Conservation (phyloP, 2,888 invertebrate species). For the Pterostichus madidus region DNA sequence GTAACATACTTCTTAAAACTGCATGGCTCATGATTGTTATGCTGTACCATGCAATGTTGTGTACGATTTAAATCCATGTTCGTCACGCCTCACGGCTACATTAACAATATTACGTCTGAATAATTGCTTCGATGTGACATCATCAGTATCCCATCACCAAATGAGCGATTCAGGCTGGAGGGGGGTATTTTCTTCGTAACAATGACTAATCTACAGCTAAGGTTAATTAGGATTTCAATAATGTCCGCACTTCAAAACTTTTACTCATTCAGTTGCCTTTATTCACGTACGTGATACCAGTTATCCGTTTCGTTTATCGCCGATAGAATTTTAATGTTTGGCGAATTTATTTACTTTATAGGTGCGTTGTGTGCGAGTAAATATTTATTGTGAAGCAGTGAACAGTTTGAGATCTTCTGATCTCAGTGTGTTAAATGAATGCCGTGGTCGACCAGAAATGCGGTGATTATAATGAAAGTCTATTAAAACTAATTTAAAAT, state of each 20-base stretch:
- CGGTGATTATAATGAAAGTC: conserved; percentile 67
- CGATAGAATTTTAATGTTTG: conserved; percentile 16
- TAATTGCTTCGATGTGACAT: conserved; percentile 55
- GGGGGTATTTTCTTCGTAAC: conserved; percentile 45
- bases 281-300: conserved; percentile 25
- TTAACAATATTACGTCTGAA: conserved; percentile 58
- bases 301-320: not conserved
- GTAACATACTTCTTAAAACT: conserved; percentile 34
- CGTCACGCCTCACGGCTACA: conserved; percentile 50
- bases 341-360: conserved; percentile 30
- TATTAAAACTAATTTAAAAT: conserved; percentile 67
- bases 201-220: conserved; percentile 64
- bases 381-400: conserved; percentile 34
- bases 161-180: conserved; percentile 18
- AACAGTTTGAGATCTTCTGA: conserved; percentile 62
- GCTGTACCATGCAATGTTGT: conserved; percentile 37
- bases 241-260: conserved; percentile 38
- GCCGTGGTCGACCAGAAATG: conserved; percentile 63
- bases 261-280: conserved; percentile 24
- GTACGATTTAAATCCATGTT: conserved; percentile 44
- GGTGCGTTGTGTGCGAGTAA: conserved; percentile 5
- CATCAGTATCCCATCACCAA: conserved; percentile 57
- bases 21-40: conserved; percentile 42
- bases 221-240: conserved; percentile 63
- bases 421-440: conserved; percentile 48